Evolutionary conservation across 2,113 vertebrate genomes (phyloP).

Genomic region (Nothocercus nigrocapillus): DNA sequence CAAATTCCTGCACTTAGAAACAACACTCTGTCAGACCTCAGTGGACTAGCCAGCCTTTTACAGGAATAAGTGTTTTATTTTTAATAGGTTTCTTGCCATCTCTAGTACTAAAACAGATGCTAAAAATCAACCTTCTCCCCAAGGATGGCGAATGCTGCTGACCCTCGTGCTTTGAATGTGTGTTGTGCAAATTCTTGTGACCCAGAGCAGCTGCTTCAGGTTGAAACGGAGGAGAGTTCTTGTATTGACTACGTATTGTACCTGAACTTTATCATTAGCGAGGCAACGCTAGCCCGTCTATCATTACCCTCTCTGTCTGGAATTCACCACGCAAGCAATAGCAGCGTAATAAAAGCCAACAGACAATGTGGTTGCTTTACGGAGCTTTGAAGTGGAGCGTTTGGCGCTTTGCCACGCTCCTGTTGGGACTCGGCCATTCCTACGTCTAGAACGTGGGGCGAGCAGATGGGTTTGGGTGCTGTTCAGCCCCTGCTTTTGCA

Average conservation of each 20-base stretch:
- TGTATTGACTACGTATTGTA: not conserved
- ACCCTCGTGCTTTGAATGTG: fast-evolving
- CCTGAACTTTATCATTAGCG: not conserved
- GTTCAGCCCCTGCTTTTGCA: slow-evolving; percentile 12
- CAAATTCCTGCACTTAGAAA: not conserved
- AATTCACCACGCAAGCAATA: slow-evolving; percentile 25
- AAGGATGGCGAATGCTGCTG: not conserved
- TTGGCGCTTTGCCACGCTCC: slow-evolving; percentile 71
- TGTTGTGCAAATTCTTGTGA: fast-evolving
- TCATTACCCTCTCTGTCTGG: not conserved
- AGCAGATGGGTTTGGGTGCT: slow-evolving; percentile 69
- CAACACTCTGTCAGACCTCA: not conserved
- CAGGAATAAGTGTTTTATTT: not conserved
- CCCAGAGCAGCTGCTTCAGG: not conserved
- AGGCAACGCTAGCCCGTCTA: not conserved
- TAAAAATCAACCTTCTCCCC: not conserved
- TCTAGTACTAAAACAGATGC: not conserved
- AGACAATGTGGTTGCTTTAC: slow-evolving; percentile 29
- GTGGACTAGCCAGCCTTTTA: not conserved
- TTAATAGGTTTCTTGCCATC: not conserved
- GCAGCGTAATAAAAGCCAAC: slow-evolving; percentile 30
- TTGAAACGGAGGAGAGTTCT: not conserved
- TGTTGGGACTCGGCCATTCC: not conserved
- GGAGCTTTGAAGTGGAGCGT: slow-evolving; percentile 62
- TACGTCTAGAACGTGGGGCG: slow-evolving; percentile 46